phyloP scores from a whole-genome alignment of 2,113 vertebrate genomes.

The Caretta caretta region DNA sequence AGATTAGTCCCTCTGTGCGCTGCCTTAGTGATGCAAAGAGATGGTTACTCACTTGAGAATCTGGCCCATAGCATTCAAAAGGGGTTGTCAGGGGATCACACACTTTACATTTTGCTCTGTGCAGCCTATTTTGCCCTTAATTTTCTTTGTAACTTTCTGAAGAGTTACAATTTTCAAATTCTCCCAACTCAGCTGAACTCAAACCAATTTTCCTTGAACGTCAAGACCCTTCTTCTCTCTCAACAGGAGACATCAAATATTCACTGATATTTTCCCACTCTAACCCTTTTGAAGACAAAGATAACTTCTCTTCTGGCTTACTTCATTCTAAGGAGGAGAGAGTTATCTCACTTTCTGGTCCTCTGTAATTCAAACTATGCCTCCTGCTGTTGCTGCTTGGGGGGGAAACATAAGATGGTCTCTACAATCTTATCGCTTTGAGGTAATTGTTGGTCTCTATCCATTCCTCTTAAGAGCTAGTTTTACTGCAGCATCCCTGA shows the following conservation, averaged over 20 bases:
- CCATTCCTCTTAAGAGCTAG: too few species aligned
- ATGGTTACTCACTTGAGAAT: not conserved
- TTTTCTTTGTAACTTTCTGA: not conserved
- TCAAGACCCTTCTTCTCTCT: rapidly evolving
- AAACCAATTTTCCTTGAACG: not conserved
- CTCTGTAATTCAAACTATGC: not conserved
- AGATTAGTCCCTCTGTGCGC: not conserved
- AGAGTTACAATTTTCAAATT: not conserved
- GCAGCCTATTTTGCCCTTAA: not conserved
- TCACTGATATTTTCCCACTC: not conserved
- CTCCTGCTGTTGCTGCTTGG: not conserved
- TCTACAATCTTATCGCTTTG: too few species aligned
- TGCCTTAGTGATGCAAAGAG: not conserved
- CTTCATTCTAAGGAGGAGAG: not conserved
- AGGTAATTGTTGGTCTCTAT: not conserved
- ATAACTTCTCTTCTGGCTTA: not conserved
- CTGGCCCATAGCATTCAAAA: not conserved
- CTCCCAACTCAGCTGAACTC: not conserved
- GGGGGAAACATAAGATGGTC: too few species aligned
- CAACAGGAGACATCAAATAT: not conserved
- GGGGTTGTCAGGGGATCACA: not conserved
- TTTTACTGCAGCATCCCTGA: not conserved
- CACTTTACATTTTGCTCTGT: not conserved
- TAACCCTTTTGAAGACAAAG: not conserved
- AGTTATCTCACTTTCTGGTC: not conserved